Evolutionary conservation across 2,113 vertebrate genomes (phyloP).

Genomic region (Chloropsis cyanopogon): DNA sequence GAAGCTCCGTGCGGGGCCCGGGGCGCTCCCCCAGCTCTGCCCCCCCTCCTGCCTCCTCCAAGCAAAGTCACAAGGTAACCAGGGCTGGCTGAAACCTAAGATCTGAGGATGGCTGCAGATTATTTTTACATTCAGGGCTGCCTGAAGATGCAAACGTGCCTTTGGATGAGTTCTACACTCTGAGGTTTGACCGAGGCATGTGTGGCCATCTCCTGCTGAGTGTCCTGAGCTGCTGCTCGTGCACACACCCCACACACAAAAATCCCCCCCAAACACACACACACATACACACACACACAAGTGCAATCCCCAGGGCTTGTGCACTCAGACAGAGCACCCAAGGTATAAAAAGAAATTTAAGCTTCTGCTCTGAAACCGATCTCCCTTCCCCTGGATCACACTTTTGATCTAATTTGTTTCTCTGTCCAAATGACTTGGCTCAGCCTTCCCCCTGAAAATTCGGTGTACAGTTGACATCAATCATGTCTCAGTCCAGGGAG

Average conservation of each 20-base stretch:
- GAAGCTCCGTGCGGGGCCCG: rapidly evolving
- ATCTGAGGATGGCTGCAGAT: background rate
- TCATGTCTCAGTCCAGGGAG: constrained; percentile 71
- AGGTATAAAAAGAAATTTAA: constrained; percentile 65
- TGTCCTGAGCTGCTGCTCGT: background rate
- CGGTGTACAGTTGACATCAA: constrained; percentile 75
- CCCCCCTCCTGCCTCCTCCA: background rate
- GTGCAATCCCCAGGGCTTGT: background rate
- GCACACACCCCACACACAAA: background rate
- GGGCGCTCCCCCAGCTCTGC: rapidly evolving
- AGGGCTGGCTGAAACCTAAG: constrained; percentile 32
- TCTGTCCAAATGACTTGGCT: constrained; percentile 74
- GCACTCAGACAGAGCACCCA: background rate
- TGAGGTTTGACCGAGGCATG: background rate
- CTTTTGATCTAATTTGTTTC: constrained; percentile 84
- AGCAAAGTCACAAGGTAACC: constrained; percentile 30
- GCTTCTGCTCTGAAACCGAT: constrained; percentile 85
- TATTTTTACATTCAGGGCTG: constrained; percentile 42
- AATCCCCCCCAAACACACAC: too few species aligned
- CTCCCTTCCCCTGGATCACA: constrained; percentile 70
- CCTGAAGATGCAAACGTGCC: constrained; percentile 19
- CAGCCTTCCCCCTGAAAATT: constrained; percentile 67
- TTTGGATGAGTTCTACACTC: background rate
- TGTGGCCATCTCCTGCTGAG: background rate
- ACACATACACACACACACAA: background rate